Conservation (phyloP, 2,888 invertebrate genomes). For the Dastarcus helophoroides region DNA sequence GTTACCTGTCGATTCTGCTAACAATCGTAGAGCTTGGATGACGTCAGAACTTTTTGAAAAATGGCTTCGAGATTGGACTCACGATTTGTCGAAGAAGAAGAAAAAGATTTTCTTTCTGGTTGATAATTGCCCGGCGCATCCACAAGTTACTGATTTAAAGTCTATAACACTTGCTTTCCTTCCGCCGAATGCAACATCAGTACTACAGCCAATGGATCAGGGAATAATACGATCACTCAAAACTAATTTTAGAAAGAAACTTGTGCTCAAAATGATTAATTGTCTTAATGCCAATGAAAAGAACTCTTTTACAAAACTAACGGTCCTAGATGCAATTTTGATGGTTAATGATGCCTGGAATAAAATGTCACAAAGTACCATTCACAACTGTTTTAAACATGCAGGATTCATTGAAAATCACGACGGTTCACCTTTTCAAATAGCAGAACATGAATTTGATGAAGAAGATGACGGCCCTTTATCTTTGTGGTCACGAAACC, state of each 20-base stretch:
- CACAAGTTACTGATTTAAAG: constrained; percentile 10
- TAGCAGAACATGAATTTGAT: constrained; percentile 10
- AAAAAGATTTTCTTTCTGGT: constrained; percentile 15
- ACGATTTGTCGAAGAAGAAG: constrained; percentile 14
- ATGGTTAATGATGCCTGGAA: constrained; percentile 12
- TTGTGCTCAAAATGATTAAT: constrained; percentile 11
- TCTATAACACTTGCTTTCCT: constrained; percentile 12
- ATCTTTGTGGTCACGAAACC: constrained; percentile 11
- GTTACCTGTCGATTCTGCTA: constrained; percentile 12
- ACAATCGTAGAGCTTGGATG: constrained; percentile 14
- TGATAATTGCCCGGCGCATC: constrained; percentile 15
- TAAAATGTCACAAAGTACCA: constrained; percentile 12
- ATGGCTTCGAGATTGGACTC: constrained; percentile 14
- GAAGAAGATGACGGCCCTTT: constrained; percentile 11
- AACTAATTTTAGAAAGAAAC: constrained; percentile 10
- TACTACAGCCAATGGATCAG: constrained; percentile 12
- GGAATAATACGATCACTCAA: constrained; percentile 12
- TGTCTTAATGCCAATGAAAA: constrained; percentile 9
- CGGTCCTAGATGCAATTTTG: constrained; percentile 10
- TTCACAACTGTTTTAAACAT: constrained; percentile 12
- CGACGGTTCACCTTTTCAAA: constrained; percentile 10
- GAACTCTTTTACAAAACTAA: constrained; percentile 10
- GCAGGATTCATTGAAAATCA: constrained; percentile 12
- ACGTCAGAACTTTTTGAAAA: constrained; percentile 13
- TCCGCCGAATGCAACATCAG: constrained; percentile 13